phyloP scores from a whole-genome alignment of 2,113 vertebrate species.

The Ailuropoda melanoleuca region DNA sequence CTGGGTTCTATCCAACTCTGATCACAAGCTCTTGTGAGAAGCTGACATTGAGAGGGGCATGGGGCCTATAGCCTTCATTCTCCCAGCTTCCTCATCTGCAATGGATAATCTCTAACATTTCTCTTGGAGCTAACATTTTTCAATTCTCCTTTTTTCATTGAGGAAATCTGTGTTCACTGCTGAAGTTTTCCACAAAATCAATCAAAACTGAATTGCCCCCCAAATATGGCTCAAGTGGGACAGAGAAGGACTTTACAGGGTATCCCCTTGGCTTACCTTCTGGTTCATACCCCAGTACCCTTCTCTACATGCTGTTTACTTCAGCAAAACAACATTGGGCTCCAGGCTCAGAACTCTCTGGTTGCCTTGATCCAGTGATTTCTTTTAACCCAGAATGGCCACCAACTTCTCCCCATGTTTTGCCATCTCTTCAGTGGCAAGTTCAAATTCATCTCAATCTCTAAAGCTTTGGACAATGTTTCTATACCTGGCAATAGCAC shows the following conservation, averaged over 20 bases:
- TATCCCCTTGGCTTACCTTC: not conserved
- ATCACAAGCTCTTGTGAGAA: not conserved
- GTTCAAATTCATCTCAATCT: not conserved
- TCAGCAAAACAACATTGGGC: not conserved
- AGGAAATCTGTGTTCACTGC: not conserved
- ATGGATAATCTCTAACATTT: not conserved
- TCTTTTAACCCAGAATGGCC: not conserved
- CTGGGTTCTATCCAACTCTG: not conserved
- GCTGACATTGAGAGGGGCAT: accelerated
- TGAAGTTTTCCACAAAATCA: not conserved
- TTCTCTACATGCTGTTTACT: not conserved
- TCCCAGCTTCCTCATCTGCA: not conserved
- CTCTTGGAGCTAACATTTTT: not conserved
- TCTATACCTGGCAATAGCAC: not conserved
- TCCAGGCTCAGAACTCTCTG: not conserved
- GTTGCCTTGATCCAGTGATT: not conserved
- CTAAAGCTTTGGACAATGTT: not conserved
- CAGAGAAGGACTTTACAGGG: not conserved
- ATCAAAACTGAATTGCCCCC: not conserved
- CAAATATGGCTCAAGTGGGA: not conserved
- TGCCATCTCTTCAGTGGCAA: not conserved
- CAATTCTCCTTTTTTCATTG: not conserved
- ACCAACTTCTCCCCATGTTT: not conserved
- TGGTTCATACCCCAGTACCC: not conserved
- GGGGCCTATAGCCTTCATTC: not conserved